Conservation (phyloP, 2,888 invertebrate genomes). For the Caenorhabditis afra region DNA sequence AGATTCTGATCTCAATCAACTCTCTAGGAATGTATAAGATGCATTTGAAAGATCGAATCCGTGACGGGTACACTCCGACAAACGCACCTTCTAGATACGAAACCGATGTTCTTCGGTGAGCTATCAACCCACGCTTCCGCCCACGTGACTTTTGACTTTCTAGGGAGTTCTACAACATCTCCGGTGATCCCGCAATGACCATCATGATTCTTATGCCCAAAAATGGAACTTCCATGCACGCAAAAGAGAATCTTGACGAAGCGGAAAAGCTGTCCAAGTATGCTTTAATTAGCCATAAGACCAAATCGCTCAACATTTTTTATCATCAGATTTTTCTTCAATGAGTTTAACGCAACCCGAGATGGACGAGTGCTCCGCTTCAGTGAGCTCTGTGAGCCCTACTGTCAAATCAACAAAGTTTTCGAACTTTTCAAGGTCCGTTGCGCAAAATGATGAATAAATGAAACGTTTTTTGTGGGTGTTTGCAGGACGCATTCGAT, state of each 20-base stretch:
- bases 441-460: not conserved
- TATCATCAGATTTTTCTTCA: conserved; percentile 47
- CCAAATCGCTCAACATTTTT: not conserved
- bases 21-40: conserved; percentile 68
- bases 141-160: not conserved
- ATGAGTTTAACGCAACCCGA: conserved; percentile 48
- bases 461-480: no score
- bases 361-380: conserved; percentile 61
- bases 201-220: conserved; percentile 75
- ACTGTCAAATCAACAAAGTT: conserved; percentile 76
- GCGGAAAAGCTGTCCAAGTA: conserved; percentile 68
- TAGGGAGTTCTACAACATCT: conserved; percentile 60
- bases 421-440: conserved; percentile 76
- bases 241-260: conserved; percentile 74
- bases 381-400: conserved; percentile 76
- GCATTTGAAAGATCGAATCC: conserved; percentile 75
- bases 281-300: not conserved
- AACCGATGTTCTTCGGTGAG: conserved; percentile 72
- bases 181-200: conserved; percentile 79
- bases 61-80: conserved; percentile 79
- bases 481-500: conserved; percentile 64
- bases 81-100: conserved; percentile 79
- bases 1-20: conserved; percentile 63
- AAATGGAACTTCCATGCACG: conserved; percentile 78
- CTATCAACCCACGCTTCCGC: no score